Evolutionary conservation across 2,113 vertebrate genomes (phyloP), one percentile per base, ranked within the genome.

Genomic region (Diphyllodes magnificus): DNA sequence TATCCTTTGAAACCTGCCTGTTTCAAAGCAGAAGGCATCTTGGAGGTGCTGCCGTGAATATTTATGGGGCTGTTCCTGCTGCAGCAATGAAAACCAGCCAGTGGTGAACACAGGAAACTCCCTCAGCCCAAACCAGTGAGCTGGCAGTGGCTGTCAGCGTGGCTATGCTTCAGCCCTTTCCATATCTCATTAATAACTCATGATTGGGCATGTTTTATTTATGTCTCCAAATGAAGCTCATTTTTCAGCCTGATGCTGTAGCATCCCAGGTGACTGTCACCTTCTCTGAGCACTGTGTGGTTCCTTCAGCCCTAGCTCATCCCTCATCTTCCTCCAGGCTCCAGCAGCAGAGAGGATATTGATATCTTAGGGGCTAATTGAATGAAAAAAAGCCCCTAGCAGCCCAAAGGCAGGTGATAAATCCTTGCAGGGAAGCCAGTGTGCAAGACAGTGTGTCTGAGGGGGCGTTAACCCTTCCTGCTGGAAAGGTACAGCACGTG

Each of bases 181-280:
- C 4, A 15, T 42, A 15, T 33, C 69, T 86, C 60, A 86, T 88
- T 87, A 92, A 65, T 92, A 93, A 83, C 54, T 92, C 39, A 88
- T 61, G 33, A 76, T 35, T 45, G 9, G 50, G 35, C 50, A 83
- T 88, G 61, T 83, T 95, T 95, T 94, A 93, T 97, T 96, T 77
- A 94, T 83, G n/a, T 72, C 75, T 80, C n/a, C 47, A 92, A 90
- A 92, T 86, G 64, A 94, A 94, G 63, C 23, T 30, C 47, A 86
- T 93, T 95, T 93, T 92, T 96, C 79, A 63, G 68, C 51, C 45
- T 70, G 64, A 35, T 65, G 35, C 56, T 3, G 1, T 44, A 53
- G 88, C 63, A 70, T 77, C 91, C 82, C 64, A 61, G 35, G 80
- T 88, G 86, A 73, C 75, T 80, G 68, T 72, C 63, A 77, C 86